Conservation (phyloP, 2,888 invertebrate genomes). For the Altica lythri region DNA sequence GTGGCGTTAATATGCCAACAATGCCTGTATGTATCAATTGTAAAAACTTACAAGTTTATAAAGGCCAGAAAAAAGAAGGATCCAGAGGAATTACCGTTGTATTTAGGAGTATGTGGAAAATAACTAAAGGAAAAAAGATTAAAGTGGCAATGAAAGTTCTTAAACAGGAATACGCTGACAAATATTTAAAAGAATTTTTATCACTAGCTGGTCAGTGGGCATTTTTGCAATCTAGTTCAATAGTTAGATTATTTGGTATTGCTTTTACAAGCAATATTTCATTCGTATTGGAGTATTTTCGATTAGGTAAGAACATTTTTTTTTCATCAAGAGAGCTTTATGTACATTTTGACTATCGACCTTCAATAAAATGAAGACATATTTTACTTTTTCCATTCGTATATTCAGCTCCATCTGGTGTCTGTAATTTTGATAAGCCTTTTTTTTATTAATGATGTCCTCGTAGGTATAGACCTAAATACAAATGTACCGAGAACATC, state of each 20-base stretch:
- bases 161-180: slow-evolving; percentile 67
- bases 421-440: no score
- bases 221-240: slow-evolving; percentile 74
- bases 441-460: no score
- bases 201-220: slow-evolving; percentile 79
- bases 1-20: slow-evolving; percentile 51
- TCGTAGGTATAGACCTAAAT: no score
- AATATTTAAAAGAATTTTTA: slow-evolving; percentile 74
- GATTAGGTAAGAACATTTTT: no score
- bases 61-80: slow-evolving; percentile 67
- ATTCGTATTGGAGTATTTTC: slow-evolving; percentile 80
- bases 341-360: no score
- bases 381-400: no score
- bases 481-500: no score
- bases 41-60: slow-evolving; percentile 71
- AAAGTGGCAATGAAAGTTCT: slow-evolving; percentile 81
- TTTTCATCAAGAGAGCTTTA: no score
- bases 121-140: slow-evolving; percentile 74
- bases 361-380: no score
- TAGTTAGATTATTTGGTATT: slow-evolving; percentile 78
- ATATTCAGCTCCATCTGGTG: no score
- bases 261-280: slow-evolving; percentile 78
- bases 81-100: slow-evolving; percentile 68
- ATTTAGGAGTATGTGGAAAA: slow-evolving; percentile 78
- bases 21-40: slow-evolving; percentile 70